Evolutionary conservation across 2,797 vertebrate genomes (phyloP).

Genomic region (Spinus pinus): DNA sequence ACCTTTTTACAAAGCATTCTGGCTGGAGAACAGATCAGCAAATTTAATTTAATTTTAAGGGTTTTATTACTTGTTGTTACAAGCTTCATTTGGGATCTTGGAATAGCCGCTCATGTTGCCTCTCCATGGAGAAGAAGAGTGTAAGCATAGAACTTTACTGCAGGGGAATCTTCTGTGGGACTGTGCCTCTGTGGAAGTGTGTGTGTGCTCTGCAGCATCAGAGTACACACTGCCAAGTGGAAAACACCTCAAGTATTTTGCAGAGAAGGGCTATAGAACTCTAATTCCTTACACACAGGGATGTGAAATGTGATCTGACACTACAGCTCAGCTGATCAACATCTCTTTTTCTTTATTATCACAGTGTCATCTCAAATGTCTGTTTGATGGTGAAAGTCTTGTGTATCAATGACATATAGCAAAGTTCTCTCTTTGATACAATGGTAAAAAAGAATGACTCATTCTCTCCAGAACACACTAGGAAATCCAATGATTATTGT

Average conservation of each 20-base stretch:
- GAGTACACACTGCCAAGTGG: neutral
- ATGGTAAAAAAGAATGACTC: neutral
- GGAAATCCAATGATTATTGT: fast-evolving
- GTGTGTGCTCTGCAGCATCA: neutral
- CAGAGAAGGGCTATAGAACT: neutral
- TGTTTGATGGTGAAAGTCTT: neutral
- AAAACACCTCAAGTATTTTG: neutral
- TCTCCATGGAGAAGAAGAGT: neutral
- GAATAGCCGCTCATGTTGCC: neutral
- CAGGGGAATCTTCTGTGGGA: neutral
- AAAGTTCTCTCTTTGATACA: neutral
- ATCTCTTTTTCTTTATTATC: neutral
- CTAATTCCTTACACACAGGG: neutral
- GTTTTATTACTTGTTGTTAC: neutral
- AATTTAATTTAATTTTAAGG: neutral
- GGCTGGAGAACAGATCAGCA: neutral
- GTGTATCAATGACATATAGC: neutral
- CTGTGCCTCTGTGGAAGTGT: neutral
- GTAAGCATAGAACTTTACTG: neutral
- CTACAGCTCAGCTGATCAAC: neutral
- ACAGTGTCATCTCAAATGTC: neutral
- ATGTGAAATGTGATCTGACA: neutral
- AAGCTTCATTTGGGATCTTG: neutral
- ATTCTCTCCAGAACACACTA: neutral
- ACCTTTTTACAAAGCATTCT: neutral